Evolutionary conservation across 1,140 invertebrate species (phyloP), one percentile per base, ranked within the genome.

Genomic region (Magallana gigas): DNA sequence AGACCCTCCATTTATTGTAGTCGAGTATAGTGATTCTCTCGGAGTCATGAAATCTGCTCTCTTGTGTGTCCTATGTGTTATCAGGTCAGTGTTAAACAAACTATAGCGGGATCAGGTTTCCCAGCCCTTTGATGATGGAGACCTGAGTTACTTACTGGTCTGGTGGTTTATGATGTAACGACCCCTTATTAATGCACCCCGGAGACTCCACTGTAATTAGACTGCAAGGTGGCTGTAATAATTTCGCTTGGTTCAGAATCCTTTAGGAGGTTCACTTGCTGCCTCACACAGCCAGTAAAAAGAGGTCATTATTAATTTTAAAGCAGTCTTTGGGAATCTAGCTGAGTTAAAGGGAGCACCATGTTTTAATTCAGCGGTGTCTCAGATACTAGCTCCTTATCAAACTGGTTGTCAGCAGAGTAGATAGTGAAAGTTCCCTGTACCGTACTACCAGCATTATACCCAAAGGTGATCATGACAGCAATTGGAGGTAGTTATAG

Each of bases 71-170:
- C 68, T 76, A 9, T 76, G 36, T 76, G 68, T 76, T 76, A 76
- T 76, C 68, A 76, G 68, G 68, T 76, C 68, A 76, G 68, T 76
- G 68, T 29, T 76, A 76, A 76, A 76, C 68, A 76, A 76, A 76
- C 68, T 76, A 29, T 76, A 76, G 68, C 68, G 36, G 68, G 68
- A 76, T 76, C 68, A 76, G 23, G 68, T 76, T 76, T 76, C 68
- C 23, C 68, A 76, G 68, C 18, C 68, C 68, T 76, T 76, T 76
- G 68, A 76, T 76, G 23, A 76, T 76, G 7, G 8, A 29, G 1
- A 11, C 8, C 23, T 12, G 68, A 76, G 23, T 76, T 76, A 76
- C 68, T 76, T 76, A 76, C 23, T 29, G 68, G 23, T 76, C 23
- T 76, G 68, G 68, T 76, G 68, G 68, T 76, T 76, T 76, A 76